A percentile compares a stretch with the other conserved stretches of the same genome.
Conservation (phyloP, 2,888 invertebrate species). For the Harpalus rubripes region DNA sequence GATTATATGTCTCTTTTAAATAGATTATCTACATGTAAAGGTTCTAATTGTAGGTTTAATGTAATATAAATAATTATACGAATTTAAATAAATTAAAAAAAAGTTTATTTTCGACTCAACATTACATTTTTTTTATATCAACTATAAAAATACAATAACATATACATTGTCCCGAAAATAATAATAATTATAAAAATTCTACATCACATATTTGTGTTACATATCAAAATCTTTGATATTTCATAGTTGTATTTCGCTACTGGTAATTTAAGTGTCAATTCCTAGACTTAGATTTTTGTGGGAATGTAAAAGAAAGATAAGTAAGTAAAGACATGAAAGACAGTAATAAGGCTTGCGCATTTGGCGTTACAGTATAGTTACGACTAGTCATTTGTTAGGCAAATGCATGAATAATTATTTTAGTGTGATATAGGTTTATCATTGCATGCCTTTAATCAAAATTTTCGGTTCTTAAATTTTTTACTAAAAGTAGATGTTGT, state of each 20-base stretch:
- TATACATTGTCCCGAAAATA: conserved; percentile 50
- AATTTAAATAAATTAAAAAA: conserved; percentile 56
- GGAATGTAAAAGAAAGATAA: conserved; percentile 5
- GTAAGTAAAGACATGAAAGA: conserved; percentile 25
- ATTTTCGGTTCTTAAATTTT: no score
- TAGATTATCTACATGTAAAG: conserved; percentile 67
- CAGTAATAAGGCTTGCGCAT: background rate
- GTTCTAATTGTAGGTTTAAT: conserved; percentile 35
- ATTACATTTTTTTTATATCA: conserved; percentile 38
- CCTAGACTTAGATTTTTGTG: conserved; percentile 39
- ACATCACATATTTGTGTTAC: conserved; percentile 50
- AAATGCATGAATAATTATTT: no score
- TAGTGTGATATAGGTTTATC: no score
- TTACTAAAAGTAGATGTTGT: no score
- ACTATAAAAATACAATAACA: conserved; percentile 45
- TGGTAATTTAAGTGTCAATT: conserved; percentile 29
- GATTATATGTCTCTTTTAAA: conserved; percentile 67
- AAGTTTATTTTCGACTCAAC: conserved; percentile 54
- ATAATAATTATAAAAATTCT: conserved; percentile 42
- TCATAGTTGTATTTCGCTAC: conserved; percentile 33
- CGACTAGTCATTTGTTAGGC: no score
- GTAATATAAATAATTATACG: background rate
- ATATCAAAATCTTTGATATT: conserved; percentile 16
- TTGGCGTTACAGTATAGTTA: no score
- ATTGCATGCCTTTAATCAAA: no score